A percentile compares a stretch with the other conserved stretches of the same genome.
Evolutionary conservation across 2,113 vertebrate species (phyloP).

Genomic region (Semnornis frantzii): DNA sequence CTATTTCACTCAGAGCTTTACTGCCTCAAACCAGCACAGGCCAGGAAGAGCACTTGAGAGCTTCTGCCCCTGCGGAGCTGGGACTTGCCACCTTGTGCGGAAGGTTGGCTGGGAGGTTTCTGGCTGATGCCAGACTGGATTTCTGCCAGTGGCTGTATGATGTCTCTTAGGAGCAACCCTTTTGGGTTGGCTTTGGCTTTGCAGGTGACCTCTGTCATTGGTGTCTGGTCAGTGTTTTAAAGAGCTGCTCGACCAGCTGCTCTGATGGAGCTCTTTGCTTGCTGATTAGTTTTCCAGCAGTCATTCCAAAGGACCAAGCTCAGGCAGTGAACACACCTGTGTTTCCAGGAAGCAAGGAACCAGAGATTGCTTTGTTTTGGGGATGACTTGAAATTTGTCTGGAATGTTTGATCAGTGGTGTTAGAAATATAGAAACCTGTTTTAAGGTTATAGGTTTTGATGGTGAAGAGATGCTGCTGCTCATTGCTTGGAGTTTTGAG

Average conservation of each 20-base stretch:
- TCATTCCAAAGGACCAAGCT: background rate
- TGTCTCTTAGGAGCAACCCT: background rate
- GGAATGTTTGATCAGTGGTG: background rate
- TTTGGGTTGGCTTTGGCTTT: background rate
- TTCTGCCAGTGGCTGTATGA: background rate
- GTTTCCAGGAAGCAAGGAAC: background rate
- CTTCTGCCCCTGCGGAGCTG: too few relatives aligned
- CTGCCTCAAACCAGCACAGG: too few relatives aligned
- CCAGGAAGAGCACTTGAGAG: too few relatives aligned
- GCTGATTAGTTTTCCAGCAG: background rate
- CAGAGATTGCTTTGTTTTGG: background rate
- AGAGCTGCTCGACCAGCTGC: too few relatives aligned
- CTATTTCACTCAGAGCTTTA: too few relatives aligned
- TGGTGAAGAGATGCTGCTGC: background rate
- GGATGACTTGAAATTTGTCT: background rate
- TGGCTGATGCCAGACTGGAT: background rate
- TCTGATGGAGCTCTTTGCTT: background rate
- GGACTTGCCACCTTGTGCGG: too few relatives aligned
- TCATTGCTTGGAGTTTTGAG: background rate
- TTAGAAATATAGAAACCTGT: background rate
- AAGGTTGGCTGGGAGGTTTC: too few relatives aligned
- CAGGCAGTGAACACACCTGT: rapidly evolving
- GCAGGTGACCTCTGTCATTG: background rate
- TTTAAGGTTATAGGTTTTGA: background rate
- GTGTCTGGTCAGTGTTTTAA: background rate